Evolutionary conservation across 1,140 invertebrate genomes (phyloP), one percentile per base, ranked within the genome.

Genomic region (Drosophila athabasca): DNA sequence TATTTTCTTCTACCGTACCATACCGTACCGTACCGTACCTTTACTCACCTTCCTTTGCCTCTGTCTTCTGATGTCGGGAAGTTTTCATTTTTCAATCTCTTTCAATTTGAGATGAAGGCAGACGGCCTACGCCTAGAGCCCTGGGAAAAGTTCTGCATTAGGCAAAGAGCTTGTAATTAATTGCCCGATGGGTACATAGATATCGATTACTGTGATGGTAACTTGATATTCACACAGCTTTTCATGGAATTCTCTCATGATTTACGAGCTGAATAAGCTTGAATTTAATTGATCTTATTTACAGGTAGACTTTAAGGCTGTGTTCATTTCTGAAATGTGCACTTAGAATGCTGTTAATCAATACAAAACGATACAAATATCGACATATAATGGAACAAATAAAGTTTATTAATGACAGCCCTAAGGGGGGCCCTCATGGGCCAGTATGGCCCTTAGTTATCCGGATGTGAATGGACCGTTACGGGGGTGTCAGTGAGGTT

Each of bases 141-240:
- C 11, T 4, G 9, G 35, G 35, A 39, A 13, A 39, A 13, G 3
- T 52, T 39, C 17, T 53, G 55, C 66, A 71, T 71, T 71, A 52
- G 54, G 54, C 31, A 71, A 71, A 53, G 48, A 61, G 55, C 66
- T 46, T 17, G 51, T 71, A 71, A 71, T 71, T 71, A 71, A 71
- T 71, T 61, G 67, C 66, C 52, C 11, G 31, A 43, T 61, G 43
- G 43, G 19, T 39, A 39, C 35, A 39, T 39, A 58, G 66, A 71
- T 71, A 71, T 71, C 67, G 66, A 71, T 71, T 71, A 71, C 58
- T 24, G 35, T 19, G 45, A 5, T 22, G 35, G 8, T 53, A 71
- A 71, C 55, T 39, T 31, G 60, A 71, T 71, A 71, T 48, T 52
- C 31, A 48, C 31, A 48, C 48, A 24, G 35, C 46, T 48, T 61